A percentile compares a stretch with the other conserved stretches of the same genome.
These are phyloP conservation scores for Myotis vivesi DNA, from an alignment of 2,797 vertebrate species.

Conservation along the genomic window DNA sequence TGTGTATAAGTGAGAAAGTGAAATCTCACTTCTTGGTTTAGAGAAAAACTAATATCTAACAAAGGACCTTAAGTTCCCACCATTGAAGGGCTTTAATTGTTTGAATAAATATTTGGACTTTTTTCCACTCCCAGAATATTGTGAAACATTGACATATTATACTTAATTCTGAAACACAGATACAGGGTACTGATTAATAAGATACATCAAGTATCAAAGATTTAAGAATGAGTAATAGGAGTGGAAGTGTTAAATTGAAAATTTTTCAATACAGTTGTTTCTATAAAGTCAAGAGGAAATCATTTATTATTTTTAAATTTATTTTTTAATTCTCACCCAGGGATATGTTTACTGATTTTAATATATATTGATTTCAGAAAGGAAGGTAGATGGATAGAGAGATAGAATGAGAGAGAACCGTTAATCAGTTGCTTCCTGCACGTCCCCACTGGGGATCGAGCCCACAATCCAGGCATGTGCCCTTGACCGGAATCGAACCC, in stretches of 20 bases:
- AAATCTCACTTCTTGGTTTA: background rate
- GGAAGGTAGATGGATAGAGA: background rate
- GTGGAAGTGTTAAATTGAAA: background rate
- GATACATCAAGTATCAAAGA: background rate
- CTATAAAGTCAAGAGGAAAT: background rate
- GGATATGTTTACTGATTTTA: background rate
- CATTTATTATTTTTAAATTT: background rate
- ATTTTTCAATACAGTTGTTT: background rate
- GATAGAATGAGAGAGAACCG: background rate
- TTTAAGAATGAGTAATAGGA: conserved; percentile 13
- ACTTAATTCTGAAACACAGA: conserved; percentile 33
- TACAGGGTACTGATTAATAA: background rate
- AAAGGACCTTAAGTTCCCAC: background rate
- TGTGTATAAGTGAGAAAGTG: conserved; percentile 34
- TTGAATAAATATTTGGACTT: conserved; percentile 24
- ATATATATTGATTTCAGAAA: background rate
- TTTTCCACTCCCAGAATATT: background rate
- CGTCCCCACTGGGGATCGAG: too few relatives aligned
- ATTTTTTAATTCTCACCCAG: background rate
- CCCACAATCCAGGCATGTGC: too few relatives aligned
- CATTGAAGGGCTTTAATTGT: background rate
- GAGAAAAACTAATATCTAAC: background rate
- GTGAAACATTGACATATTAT: background rate
- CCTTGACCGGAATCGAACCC: too few relatives aligned
- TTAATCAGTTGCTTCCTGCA: too few relatives aligned